Evolutionary conservation across 2,113 vertebrate genomes (phyloP).

Genomic region (Cyanistes caeruleus): DNA sequence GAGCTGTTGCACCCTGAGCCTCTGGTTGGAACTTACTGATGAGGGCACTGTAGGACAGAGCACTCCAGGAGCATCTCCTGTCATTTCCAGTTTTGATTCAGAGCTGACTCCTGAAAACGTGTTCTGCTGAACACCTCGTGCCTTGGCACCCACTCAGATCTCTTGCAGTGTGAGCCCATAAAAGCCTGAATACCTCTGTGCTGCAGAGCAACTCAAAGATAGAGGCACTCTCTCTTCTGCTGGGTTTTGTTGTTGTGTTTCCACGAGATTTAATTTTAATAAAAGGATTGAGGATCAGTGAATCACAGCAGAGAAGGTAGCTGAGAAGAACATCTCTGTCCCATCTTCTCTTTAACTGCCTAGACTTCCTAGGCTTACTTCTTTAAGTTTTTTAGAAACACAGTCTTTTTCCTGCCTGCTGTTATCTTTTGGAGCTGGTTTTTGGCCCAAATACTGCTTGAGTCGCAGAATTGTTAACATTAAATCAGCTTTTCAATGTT

Average conservation of each 20-base stretch:
- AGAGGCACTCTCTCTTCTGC: background rate
- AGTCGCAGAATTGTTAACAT: background rate
- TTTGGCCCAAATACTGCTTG: slow-evolving; percentile 20
- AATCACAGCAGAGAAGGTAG: background rate
- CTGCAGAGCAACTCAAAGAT: background rate
- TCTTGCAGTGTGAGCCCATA: background rate
- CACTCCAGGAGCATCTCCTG: background rate
- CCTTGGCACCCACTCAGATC: background rate
- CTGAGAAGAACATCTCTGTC: background rate
- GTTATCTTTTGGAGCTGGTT: slow-evolving; percentile 38
- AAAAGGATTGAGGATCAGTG: background rate
- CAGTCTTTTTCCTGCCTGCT: background rate
- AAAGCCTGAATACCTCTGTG: background rate
- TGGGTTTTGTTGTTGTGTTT: background rate
- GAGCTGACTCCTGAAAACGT: background rate
- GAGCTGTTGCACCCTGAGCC: background rate
- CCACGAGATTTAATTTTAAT: background rate
- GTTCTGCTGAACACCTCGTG: background rate
- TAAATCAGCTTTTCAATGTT: slow-evolving; percentile 28
- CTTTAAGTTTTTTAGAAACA: background rate
- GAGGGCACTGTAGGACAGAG: slow-evolving; percentile 42
- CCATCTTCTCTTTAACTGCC: background rate
- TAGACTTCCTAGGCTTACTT: background rate
- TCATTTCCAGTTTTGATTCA: background rate
- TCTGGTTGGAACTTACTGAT: background rate